phyloP scores from a whole-genome alignment of 2,888 invertebrate species.

The Ophioninae sp. region DNA sequence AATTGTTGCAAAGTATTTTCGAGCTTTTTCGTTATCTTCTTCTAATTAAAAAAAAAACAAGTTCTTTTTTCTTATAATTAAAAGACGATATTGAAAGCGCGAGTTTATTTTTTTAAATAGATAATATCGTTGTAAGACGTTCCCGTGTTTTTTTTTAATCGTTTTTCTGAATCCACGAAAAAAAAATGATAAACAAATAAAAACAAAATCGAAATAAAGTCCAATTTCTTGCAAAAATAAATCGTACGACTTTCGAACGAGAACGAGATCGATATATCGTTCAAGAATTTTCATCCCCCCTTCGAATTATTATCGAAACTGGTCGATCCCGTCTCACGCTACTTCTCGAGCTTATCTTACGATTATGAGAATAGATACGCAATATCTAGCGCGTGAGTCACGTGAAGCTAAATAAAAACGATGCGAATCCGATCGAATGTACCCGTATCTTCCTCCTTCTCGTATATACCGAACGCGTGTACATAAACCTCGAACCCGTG shows the following conservation, averaged over 20 bases:
- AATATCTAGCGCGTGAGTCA: conserved; percentile 47
- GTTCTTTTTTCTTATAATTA: too few species aligned
- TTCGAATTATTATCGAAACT: neutral
- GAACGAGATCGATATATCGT: neutral
- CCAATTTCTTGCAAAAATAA: neutral
- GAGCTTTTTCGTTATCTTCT: too few species aligned
- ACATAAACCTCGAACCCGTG: conserved; percentile 21
- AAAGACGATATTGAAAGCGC: too few species aligned
- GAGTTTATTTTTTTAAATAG: too few species aligned
- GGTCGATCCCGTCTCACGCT: conserved; percentile 9
- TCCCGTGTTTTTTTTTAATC: too few species aligned
- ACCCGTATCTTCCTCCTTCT: conserved; percentile 15
- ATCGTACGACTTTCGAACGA: neutral
- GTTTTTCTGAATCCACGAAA: too few species aligned
- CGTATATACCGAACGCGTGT: conserved; percentile 19
- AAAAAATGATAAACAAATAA: too few species aligned
- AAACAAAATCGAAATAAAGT: neutral
- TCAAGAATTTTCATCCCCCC: neutral
- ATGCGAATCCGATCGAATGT: conserved; percentile 48
- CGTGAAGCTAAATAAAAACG: conserved; percentile 35
- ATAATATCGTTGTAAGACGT: too few species aligned
- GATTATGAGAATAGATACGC: conserved; percentile 36
- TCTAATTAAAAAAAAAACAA: too few species aligned
- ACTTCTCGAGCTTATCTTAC: conserved; percentile 6
- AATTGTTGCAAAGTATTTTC: too few species aligned